Percentiles rank a stretch among this genome's conserved stretches.
These are phyloP conservation scores for Melanostigma gelatinosum DNA, from an alignment of 2,113 vertebrate genomes.

Conservation along the genomic window DNA sequence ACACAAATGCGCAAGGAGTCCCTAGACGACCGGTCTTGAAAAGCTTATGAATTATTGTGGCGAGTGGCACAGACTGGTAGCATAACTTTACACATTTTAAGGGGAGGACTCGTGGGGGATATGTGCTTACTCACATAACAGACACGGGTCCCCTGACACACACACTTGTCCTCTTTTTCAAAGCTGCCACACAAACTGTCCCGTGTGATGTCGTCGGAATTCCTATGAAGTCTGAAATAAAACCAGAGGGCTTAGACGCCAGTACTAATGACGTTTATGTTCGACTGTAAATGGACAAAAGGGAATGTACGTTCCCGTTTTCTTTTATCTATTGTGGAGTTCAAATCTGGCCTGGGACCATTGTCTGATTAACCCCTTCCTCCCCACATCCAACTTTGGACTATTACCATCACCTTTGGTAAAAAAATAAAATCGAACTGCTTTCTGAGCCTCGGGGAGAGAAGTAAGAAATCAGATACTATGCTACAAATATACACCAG, in stretches of 20 bases:
- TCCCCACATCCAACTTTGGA: background rate
- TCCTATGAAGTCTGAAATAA: slow-evolving; percentile 35
- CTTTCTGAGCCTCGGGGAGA: background rate
- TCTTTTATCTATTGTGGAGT: background rate
- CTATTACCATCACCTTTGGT: background rate
- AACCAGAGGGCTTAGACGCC: slow-evolving; percentile 33
- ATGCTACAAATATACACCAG: background rate
- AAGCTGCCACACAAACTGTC: slow-evolving; percentile 62
- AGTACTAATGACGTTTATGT: slow-evolving; percentile 33
- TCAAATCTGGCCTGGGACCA: too few relatives aligned
- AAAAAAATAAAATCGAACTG: background rate
- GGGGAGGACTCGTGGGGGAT: slow-evolving; percentile 44
- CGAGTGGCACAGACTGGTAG: slow-evolving; percentile 54
- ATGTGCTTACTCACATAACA: slow-evolving; percentile 61
- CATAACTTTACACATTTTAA: slow-evolving; percentile 69
- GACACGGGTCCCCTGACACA: slow-evolving; percentile 58
- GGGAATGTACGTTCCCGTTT: too few relatives aligned
- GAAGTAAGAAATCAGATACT: background rate
- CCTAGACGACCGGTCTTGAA: slow-evolving; percentile 55
- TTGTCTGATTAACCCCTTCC: too few relatives aligned
- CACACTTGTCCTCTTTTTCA: slow-evolving; percentile 56
- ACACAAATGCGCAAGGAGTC: slow-evolving; percentile 19
- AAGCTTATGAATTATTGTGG: slow-evolving; percentile 63
- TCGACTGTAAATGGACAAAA: slow-evolving; percentile 7
- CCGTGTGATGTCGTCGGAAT: slow-evolving; percentile 48